phyloP scores from a whole-genome alignment of 2,797 vertebrate species.

The Melanotaenia parkinsoni region DNA sequence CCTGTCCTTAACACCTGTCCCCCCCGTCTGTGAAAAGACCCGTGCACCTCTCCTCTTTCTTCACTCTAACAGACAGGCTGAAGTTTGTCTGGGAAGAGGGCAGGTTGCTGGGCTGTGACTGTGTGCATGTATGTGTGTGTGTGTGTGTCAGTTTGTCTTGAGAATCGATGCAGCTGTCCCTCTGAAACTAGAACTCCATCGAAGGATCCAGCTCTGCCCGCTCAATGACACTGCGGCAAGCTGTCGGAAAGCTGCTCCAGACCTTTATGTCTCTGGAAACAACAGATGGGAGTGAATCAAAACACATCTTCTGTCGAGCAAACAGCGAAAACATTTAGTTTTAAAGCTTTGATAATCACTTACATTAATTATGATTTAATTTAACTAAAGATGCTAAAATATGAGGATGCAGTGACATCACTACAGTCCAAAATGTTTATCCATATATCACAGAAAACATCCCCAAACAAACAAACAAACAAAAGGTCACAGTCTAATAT shows the following conservation, averaged over 20 bases:
- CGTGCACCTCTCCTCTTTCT: slow-evolving; percentile 39
- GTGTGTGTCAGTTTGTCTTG: slow-evolving; percentile 47
- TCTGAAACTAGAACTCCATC: slow-evolving; percentile 75
- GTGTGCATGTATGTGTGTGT: slow-evolving; percentile 4
- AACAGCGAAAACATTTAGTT: slow-evolving; percentile 4
- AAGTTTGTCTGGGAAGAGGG: slow-evolving; percentile 50
- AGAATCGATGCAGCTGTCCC: slow-evolving; percentile 74
- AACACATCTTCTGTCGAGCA: slow-evolving; percentile 27
- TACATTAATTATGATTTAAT: background rate
- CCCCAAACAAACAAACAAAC: too few relatives aligned
- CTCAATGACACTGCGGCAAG: slow-evolving; percentile 45
- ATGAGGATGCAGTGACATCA: too few relatives aligned
- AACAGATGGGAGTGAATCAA: slow-evolving; percentile 61
- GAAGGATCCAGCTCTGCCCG: slow-evolving; percentile 37
- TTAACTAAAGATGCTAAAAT: background rate
- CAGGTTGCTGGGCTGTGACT: slow-evolving; percentile 73
- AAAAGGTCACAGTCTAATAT: background rate
- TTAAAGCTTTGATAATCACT: background rate
- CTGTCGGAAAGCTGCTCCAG: slow-evolving; percentile 38
- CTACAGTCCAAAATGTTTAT: background rate
- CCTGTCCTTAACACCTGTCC: slow-evolving; percentile 85
- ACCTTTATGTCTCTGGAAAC: slow-evolving; percentile 30
- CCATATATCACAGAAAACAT: background rate
- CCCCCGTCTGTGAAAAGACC: slow-evolving; percentile 69
- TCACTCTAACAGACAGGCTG: slow-evolving; percentile 30